Evolutionary conservation across 2,888 invertebrate genomes (phyloP).

Genomic region (Esperia sulphurella): DNA sequence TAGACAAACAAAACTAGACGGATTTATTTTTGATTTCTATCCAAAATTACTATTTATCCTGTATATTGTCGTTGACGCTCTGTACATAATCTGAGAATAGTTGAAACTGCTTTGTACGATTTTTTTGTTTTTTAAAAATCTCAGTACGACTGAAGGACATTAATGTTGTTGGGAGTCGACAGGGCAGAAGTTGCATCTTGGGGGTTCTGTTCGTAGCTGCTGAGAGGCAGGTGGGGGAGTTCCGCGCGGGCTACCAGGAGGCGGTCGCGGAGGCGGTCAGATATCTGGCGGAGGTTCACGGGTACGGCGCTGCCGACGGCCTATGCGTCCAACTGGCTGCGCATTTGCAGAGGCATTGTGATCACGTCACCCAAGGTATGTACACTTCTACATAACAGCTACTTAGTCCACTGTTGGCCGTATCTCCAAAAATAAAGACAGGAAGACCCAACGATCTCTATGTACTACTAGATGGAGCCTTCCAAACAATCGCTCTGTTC

Average conservation of each 20-base stretch:
- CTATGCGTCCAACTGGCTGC: conserved; percentile 89
- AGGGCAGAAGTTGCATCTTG: conserved; percentile 52
- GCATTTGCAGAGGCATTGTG: conserved; percentile 92
- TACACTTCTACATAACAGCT: no score
- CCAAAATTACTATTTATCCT: no score
- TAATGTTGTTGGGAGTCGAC: conserved; percentile 49
- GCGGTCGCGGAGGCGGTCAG: conserved; percentile 94
- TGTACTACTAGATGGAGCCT: no score
- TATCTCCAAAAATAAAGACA: no score
- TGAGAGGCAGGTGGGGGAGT: conserved; percentile 65
- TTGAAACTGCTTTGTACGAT: conserved; percentile 25
- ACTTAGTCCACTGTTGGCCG: no score
- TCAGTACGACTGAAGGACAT: conserved; percentile 38
- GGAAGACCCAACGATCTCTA: no score
- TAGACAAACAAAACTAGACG: no score
- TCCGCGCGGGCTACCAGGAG: conserved; percentile 92
- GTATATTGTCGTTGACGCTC: background rate
- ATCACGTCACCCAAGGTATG: conserved; percentile 78
- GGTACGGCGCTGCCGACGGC: conserved; percentile 88
- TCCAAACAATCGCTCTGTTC: no score
- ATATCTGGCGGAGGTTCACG: conserved; percentile 92
- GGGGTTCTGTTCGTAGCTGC: conserved; percentile 61
- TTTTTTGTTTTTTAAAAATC: no score
- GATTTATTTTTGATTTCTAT: no score
- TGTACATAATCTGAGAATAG: conserved; percentile 47